These are phyloP conservation scores for Ophonus ardosiacus DNA, from an alignment of 2,888 invertebrate species.

Conservation along the genomic window DNA sequence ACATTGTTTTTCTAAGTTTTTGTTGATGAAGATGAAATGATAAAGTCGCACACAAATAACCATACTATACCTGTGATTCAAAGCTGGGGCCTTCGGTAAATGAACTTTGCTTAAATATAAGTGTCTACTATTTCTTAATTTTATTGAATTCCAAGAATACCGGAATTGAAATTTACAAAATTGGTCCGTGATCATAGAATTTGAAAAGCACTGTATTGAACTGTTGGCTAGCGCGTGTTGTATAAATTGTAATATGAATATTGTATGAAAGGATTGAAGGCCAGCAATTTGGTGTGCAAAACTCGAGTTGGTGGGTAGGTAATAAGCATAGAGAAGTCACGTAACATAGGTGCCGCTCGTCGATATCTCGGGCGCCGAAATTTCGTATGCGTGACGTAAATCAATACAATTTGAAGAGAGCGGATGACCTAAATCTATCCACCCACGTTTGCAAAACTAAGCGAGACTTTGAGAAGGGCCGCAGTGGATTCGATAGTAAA, in stretches of 20 bases:
- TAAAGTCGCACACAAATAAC: too few relatives aligned
- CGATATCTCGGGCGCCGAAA: slow-evolving; percentile 57
- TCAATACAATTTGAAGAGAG: slow-evolving; percentile 55
- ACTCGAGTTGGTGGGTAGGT: slow-evolving; percentile 25
- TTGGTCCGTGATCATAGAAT: too few relatives aligned
- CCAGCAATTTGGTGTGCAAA: slow-evolving; percentile 39
- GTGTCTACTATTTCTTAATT: too few relatives aligned
- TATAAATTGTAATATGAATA: neutral
- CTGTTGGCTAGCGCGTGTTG: neutral
- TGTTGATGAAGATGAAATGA: too few relatives aligned
- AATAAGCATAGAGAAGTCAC: slow-evolving; percentile 35
- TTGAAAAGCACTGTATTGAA: neutral
- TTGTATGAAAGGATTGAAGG: neutral
- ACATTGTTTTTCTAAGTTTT: too few relatives aligned
- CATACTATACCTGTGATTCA: too few relatives aligned
- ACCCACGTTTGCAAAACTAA: slow-evolving; percentile 8
- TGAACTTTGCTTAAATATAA: too few relatives aligned
- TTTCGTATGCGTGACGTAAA: slow-evolving; percentile 54
- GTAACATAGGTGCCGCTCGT: slow-evolving; percentile 47
- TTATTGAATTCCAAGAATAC: too few relatives aligned
- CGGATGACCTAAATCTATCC: slow-evolving; percentile 52
- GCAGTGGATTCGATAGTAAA: neutral
- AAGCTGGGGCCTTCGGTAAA: too few relatives aligned
- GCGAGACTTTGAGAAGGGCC: neutral
- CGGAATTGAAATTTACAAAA: too few relatives aligned